Evolutionary conservation across 2,888 invertebrate genomes (phyloP), one percentile per base, ranked within the genome.

Genomic region (Eupelmus urozonus): DNA sequence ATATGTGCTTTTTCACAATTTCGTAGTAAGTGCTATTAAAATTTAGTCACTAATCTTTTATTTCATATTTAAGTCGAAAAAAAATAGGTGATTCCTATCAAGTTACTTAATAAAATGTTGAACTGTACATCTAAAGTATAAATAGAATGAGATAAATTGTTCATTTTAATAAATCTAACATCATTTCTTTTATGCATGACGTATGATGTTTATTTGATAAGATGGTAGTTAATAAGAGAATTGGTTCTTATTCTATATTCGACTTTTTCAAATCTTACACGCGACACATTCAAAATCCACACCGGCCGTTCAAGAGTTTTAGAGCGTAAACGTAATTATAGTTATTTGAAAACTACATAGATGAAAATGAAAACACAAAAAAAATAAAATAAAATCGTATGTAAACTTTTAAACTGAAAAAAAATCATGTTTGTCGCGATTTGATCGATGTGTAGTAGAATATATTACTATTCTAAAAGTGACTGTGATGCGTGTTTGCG

Each of bases 401-500:
- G 65, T 74, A 57, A 73, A 65, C 74, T 70, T 71, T 72, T 65
- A 49, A 72, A 72, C 34, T 70, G 27, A 59, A 66, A 34, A 63
- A 73, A 73, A 62, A 69, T 69, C 57, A 72, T 80, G 63, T 78
- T 76, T 40, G 70, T 75, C 75, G 80, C 69, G 78, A 73, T 59
- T 76, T 62, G 62, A 76, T 80, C 63, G 76, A 80, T 80, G 78
- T 78, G 74, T 80, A 78, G 76, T 73, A 60, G 66, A 78, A 80
- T 76, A 65, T 76, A 42, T 76, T 80, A 76, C 66, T 79, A 80
- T 78, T 78, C 75, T 78, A 80, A 80, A 80, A 71, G 49, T 80
- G 80, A 76, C 80, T 80, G 78, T 80, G 80, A 78, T 80, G 80
- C 66, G 76, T 80, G 80, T 76, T 72, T 80, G 80, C 80, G 78